A percentile compares a stretch with the other conserved stretches of the same genome.
phyloP scores from a whole-genome alignment of 2,113 vertebrate species.

The Melanerpes formicivorus region DNA sequence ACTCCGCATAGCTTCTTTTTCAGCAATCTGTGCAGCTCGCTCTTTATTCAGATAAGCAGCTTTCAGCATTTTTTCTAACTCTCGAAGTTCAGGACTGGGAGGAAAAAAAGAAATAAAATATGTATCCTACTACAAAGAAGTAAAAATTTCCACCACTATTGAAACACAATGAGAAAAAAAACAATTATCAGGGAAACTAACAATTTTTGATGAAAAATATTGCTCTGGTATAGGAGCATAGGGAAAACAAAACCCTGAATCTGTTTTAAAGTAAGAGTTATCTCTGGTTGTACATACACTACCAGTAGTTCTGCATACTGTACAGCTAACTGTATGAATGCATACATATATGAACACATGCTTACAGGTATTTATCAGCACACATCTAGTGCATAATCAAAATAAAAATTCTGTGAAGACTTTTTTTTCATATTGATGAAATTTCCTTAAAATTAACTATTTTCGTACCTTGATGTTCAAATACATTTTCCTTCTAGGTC shows the following conservation, averaged over 20 bases:
- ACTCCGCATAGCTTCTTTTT: constrained; percentile 82
- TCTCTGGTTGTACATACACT: accelerated
- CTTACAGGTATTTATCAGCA: accelerated
- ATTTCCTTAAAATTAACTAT: not conserved
- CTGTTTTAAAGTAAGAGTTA: not conserved
- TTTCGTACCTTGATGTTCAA: not conserved
- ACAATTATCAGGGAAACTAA: not conserved
- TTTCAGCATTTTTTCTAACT: constrained; percentile 88
- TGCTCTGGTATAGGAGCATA: not conserved
- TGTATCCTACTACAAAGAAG: not conserved
- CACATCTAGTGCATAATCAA: accelerated
- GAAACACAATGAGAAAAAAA: not conserved
- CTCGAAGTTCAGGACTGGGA: constrained; percentile 86
- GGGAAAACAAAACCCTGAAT: not conserved
- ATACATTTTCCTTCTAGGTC: not conserved
- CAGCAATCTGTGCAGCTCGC: constrained; percentile 89
- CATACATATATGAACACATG: accelerated
- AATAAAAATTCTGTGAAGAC: accelerated
- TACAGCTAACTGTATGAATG: not conserved
- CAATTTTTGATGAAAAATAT: not conserved
- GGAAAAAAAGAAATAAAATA: not conserved
- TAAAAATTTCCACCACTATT: not conserved
- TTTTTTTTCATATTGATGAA: not conserved
- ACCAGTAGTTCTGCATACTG: not conserved
- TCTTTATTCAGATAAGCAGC: constrained; percentile 89